These are phyloP conservation scores for Pomacea maculata DNA, from an alignment of 1,140 invertebrate species.

Conservation along the genomic window DNA sequence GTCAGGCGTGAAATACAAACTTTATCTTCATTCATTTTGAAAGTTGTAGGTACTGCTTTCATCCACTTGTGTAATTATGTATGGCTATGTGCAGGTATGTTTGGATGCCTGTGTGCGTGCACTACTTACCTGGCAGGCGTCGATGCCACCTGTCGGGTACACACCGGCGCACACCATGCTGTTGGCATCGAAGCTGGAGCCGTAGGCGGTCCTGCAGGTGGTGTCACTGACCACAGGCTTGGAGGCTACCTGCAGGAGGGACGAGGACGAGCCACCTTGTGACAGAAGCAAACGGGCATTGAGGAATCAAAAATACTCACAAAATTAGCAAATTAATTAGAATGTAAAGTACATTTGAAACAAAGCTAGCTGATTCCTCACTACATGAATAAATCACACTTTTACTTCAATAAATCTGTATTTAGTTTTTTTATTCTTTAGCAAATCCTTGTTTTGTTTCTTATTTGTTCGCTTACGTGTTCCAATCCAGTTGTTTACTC, in stretches of 20 bases:
- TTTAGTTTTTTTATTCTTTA: too few species aligned
- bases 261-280: constrained; percentile 3
- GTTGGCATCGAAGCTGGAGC: constrained; percentile 22
- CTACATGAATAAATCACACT: too few species aligned
- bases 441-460: too few species aligned
- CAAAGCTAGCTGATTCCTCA: too few species aligned
- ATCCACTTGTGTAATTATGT: neutral
- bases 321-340: too few species aligned
- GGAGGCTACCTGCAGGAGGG: constrained; percentile 7
- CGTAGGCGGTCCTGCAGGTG: constrained; percentile 4
- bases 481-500: too few species aligned
- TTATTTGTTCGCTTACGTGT: too few species aligned
- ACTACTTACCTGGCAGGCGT: constrained; percentile 61
- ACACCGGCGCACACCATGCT: constrained; percentile 60
- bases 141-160: constrained; percentile 57
- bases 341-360: too few species aligned
- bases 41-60: neutral
- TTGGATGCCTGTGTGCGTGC: neutral
- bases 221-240: constrained; percentile 14
- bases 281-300: too few species aligned
- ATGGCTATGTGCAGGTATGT: neutral
- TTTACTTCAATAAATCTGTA: too few species aligned
- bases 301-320: too few species aligned
- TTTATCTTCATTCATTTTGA: neutral
- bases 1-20: too few species aligned